phyloP scores from a whole-genome alignment of 2,797 vertebrate genomes.

The Peromyscus nudipes region DNA sequence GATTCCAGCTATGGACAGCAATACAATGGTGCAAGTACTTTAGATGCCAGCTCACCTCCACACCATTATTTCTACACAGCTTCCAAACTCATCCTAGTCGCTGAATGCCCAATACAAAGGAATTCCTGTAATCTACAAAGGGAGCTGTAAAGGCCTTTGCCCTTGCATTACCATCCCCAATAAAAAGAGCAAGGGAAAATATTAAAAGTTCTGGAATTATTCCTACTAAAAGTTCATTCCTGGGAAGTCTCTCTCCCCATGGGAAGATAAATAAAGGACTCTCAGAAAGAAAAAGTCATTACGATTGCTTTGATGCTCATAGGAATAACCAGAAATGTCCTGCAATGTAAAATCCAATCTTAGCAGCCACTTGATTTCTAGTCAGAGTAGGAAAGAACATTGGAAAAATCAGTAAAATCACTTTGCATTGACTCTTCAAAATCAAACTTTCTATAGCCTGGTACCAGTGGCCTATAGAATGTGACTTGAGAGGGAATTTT shows the following conservation, averaged over 20 bases:
- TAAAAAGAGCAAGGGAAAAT: constrained; percentile 41
- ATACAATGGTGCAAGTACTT: constrained; percentile 12
- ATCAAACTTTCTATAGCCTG: neutral
- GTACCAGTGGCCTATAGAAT: neutral
- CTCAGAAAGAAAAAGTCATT: constrained; percentile 65
- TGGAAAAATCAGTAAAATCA: neutral
- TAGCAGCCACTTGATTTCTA: constrained; percentile 39
- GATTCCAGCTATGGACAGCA: constrained; percentile 65
- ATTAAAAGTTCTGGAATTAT: constrained; percentile 66
- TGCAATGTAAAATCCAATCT: constrained; percentile 5
- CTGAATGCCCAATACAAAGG: constrained; percentile 72
- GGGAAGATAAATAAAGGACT: constrained; percentile 66
- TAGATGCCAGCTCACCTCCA: constrained; percentile 28
- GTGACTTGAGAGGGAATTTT: constrained; percentile 48
- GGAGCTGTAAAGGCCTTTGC: constrained; percentile 37
- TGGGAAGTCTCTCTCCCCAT: constrained; percentile 64
- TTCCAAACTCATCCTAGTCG: constrained; percentile 68
- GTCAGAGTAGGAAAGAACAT: constrained; percentile 39
- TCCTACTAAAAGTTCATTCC: constrained; percentile 10
- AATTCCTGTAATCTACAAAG: constrained; percentile 52
- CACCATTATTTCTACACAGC: constrained; percentile 34
- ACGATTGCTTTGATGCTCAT: constrained; percentile 5
- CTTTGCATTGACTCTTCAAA: constrained; percentile 44
- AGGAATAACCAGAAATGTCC: constrained; percentile 30
- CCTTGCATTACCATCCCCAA: neutral